Conservation (phyloP, 2,113 vertebrate species). For the Mobula hypostoma region DNA sequence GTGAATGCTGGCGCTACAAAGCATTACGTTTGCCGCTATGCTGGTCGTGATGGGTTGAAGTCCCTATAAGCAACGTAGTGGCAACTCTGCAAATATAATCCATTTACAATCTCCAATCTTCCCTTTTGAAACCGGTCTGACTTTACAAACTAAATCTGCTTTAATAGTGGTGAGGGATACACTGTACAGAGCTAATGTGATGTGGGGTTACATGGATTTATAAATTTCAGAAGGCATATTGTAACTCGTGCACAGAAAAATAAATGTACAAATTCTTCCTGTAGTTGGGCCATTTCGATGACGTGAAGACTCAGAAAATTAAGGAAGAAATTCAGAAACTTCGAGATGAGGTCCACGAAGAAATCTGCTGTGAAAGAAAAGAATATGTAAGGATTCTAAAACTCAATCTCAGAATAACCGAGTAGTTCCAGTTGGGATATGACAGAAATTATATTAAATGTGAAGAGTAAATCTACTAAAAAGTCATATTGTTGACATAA, state of each 20-base stretch:
- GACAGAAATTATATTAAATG: not conserved
- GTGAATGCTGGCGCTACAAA: no score
- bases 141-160: not conserved
- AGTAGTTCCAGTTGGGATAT: not conserved
- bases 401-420: not conserved
- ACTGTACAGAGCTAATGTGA: not conserved
- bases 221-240: slow-evolving; percentile 42
- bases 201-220: not conserved
- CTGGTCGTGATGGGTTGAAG: no score
- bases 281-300: slow-evolving; percentile 59
- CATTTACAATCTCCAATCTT: not conserved
- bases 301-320: slow-evolving; percentile 56
- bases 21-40: no score
- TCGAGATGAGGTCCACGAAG: slow-evolving; percentile 56
- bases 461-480: not conserved
- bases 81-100: not conserved
- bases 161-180: not conserved
- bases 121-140: not conserved
- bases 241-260: slow-evolving; percentile 29
- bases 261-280: slow-evolving; percentile 38
- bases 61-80: no score
- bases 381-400: slow-evolving; percentile 63
- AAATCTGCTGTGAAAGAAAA: slow-evolving; percentile 60
- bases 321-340: slow-evolving; percentile 59
- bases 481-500: not conserved